phyloP scores from a whole-genome alignment of 2,888 invertebrate species.

The Prosopocoilus inquinatus region DNA sequence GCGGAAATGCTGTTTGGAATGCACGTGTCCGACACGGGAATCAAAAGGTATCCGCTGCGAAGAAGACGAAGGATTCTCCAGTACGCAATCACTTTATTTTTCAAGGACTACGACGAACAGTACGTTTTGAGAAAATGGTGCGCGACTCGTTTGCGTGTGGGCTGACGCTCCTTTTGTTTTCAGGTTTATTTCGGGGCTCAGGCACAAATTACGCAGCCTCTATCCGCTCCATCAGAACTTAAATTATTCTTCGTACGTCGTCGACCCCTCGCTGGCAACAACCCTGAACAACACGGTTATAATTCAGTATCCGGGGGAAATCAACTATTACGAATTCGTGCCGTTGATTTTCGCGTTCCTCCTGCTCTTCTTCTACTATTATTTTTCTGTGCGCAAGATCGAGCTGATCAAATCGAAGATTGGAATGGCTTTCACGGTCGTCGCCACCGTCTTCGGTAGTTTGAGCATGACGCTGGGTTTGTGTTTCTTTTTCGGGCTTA shows the following conservation, averaged over 20 bases:
- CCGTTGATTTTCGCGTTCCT: slow-evolving; percentile 83
- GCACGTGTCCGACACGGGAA: slow-evolving; percentile 84
- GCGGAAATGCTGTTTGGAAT: slow-evolving; percentile 92
- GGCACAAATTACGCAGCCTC: slow-evolving; percentile 63
- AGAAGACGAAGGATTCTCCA: slow-evolving; percentile 83
- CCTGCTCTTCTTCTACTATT: slow-evolving; percentile 86
- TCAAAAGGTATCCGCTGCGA: slow-evolving; percentile 83
- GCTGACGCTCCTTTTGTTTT: slow-evolving; percentile 38
- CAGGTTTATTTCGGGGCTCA: slow-evolving; percentile 75
- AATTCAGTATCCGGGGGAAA: slow-evolving; percentile 87
- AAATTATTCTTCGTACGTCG: slow-evolving; percentile 19
- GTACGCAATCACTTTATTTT: slow-evolving; percentile 85
- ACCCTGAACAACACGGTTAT: slow-evolving; percentile 56
- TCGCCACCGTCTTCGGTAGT: slow-evolving; percentile 81
- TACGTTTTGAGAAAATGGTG: slow-evolving; percentile 51
- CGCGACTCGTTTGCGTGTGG: not conserved
- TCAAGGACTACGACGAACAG: slow-evolving; percentile 75
- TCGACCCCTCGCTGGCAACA: slow-evolving; percentile 19
- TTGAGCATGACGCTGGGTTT: slow-evolving; percentile 89
- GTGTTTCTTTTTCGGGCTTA: slow-evolving; percentile 83
- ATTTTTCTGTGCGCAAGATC: slow-evolving; percentile 94
- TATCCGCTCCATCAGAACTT: slow-evolving; percentile 69
- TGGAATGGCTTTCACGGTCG: slow-evolving; percentile 85
- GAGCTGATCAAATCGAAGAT: slow-evolving; percentile 87
- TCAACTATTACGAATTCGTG: slow-evolving; percentile 79